A percentile compares a stretch with the other conserved stretches of the same genome.
Conservation (phyloP, 2,888 invertebrate species). For the Diadegma fenestrale region DNA sequence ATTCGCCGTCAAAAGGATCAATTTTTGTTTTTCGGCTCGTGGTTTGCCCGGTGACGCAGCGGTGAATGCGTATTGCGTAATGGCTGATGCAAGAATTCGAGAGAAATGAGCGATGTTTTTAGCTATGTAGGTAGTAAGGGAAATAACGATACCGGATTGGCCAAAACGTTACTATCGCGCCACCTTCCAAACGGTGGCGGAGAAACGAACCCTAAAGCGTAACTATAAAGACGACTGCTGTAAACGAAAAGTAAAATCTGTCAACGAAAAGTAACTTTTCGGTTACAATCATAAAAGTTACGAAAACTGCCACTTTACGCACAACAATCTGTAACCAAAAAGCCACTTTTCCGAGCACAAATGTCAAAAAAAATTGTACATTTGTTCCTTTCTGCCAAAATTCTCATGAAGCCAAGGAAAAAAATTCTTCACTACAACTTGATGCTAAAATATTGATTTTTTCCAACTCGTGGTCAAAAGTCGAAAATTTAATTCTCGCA, state of each 20-base stretch:
- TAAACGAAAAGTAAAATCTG: no score
- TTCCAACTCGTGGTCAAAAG: no score
- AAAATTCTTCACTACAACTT: no score
- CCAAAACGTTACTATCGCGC: background rate
- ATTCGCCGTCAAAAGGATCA: conserved; percentile 6
- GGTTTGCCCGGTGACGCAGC: conserved; percentile 80
- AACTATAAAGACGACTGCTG: background rate
- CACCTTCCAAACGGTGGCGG: conserved; percentile 1
- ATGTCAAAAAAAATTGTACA: conserved; percentile 1
- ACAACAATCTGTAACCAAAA: background rate
- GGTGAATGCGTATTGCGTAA: background rate
- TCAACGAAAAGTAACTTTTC: background rate
- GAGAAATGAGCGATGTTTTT: conserved; percentile 2
- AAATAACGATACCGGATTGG: conserved; percentile 7
- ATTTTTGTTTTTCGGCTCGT: conserved; percentile 63
- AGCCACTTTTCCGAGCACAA: background rate
- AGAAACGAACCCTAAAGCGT: background rate
- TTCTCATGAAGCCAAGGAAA: no score
- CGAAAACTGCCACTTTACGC: conserved; percentile 1
- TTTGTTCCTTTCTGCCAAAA: no score
- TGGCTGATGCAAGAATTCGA: background rate
- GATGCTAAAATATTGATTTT: no score
- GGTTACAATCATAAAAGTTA: conserved; percentile 2
- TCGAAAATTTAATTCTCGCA: no score
- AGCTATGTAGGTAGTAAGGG: conserved; percentile 4